A percentile compares a stretch with the other conserved stretches of the same genome.
phyloP scores from a whole-genome alignment of 1,140 invertebrate species.

The Acromyrmex charruanus region DNA sequence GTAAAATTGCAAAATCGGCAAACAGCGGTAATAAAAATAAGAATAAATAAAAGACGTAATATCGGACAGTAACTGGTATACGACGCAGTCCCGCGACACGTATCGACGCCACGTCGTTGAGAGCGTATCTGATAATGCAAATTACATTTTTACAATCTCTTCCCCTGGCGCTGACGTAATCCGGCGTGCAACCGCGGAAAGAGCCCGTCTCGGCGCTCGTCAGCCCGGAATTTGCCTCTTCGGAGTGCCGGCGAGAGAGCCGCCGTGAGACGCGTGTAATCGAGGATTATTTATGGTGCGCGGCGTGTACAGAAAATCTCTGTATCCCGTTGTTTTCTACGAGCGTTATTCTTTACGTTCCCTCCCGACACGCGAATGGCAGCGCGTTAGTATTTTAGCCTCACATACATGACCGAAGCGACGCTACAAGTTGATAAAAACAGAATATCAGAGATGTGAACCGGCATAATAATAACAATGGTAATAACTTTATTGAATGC shows the following conservation, averaged over 20 bases:
- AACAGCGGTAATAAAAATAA: background rate
- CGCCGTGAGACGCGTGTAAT: conserved; percentile 56
- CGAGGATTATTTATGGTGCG: conserved; percentile 60
- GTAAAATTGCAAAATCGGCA: background rate
- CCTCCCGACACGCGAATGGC: background rate
- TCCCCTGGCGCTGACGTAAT: conserved; percentile 51
- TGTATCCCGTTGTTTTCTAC: conserved; percentile 38
- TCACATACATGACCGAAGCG: too few relatives aligned
- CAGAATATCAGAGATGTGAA: background rate
- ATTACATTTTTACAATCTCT: conserved; percentile 60
- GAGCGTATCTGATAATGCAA: conserved; percentile 56
- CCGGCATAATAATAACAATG: background rate
- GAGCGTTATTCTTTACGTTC: conserved; percentile 34
- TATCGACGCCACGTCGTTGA: conserved; percentile 32
- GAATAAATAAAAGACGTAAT: background rate
- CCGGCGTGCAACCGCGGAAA: conserved; percentile 60
- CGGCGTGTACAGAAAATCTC: conserved; percentile 50
- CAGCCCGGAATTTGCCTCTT: conserved; percentile 58
- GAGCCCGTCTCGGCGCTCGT: conserved; percentile 55
- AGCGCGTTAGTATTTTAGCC: conserved; percentile 16
- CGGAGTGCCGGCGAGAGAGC: conserved; percentile 31
- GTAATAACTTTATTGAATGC: background rate
- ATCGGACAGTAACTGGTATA: conserved; percentile 26
- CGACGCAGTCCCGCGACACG: conserved; percentile 20
- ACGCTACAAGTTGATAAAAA: conserved; percentile 15